phyloP scores from a whole-genome alignment of 2,797 vertebrate species.

The Lutjanus argentimaculatus region DNA sequence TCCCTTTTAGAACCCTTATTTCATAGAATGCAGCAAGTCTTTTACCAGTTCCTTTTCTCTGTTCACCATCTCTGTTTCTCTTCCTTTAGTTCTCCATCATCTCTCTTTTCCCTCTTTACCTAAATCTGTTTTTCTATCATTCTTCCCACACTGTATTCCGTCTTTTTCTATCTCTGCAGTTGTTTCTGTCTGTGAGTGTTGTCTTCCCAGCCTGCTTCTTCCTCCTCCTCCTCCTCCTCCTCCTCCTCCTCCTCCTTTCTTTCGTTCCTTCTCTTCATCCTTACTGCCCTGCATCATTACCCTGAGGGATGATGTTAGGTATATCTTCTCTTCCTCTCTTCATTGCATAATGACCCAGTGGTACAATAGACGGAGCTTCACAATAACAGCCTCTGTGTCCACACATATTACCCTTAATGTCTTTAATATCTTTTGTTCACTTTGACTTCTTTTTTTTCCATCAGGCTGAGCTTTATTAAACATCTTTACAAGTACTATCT shows the following conservation, averaged over 20 bases:
- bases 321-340: slow-evolving; percentile 60
- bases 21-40: too few species aligned
- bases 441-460: slow-evolving; percentile 24
- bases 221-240: not conserved
- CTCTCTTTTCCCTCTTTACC: not conserved
- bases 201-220: slow-evolving; percentile 11
- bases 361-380: slow-evolving; percentile 53
- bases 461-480: slow-evolving; percentile 45
- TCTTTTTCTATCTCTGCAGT: not conserved
- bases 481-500: slow-evolving; percentile 23
- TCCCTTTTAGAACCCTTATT: too few species aligned
- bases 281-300: slow-evolving; percentile 48
- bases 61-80: not conserved
- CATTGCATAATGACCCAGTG: slow-evolving; percentile 68
- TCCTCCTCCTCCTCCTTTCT: slow-evolving; percentile 8
- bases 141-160: slow-evolving; percentile 3
- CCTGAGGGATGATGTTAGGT: slow-evolving; percentile 62
- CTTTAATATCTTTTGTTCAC: slow-evolving; percentile 57
- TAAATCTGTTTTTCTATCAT: not conserved
- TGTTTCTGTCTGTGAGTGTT: slow-evolving; percentile 9
- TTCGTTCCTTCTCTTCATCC: slow-evolving; percentile 38
- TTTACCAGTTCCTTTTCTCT: too few species aligned
- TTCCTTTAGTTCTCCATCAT: slow-evolving; percentile 5
- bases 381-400: slow-evolving; percentile 57
- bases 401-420: slow-evolving; percentile 59